These are phyloP conservation scores for Homarus americanus DNA, from an alignment of 1,140 invertebrate genomes.

Conservation along the genomic window DNA sequence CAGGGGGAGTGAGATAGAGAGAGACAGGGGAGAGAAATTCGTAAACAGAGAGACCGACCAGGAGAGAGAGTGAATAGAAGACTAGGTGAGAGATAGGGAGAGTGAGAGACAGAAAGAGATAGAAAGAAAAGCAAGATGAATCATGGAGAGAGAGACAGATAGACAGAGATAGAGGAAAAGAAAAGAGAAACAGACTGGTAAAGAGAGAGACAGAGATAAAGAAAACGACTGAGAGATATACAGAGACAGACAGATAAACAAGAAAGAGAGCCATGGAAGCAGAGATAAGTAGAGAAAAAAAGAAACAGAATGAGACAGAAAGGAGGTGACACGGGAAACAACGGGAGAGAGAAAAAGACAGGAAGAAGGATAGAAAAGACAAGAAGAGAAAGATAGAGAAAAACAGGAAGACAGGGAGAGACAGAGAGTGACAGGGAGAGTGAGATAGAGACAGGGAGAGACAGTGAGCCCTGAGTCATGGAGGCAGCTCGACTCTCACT, in stretches of 20 bases:
- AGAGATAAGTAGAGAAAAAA: not conserved
- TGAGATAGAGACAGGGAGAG: conserved; percentile 4
- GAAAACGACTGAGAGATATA: not conserved
- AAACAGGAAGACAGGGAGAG: not conserved
- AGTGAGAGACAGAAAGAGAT: not conserved
- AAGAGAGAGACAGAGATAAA: no score
- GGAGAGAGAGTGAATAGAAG: not conserved
- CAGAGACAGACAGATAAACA: not conserved
- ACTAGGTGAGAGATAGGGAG: no score
- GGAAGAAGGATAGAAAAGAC: not conserved
- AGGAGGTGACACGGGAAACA: not conserved
- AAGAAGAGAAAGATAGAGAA: not conserved
- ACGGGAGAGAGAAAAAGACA: not conserved
- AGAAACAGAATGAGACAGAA: not conserved
- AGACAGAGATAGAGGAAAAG: not conserved
- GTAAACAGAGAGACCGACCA: no score
- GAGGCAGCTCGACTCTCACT: not conserved
- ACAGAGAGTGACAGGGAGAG: not conserved
- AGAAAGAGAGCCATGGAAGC: not conserved
- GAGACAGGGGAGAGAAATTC: not conserved
- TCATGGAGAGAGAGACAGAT: not conserved
- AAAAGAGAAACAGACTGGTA: not conserved
- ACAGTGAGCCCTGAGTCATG: not conserved
- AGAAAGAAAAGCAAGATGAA: not conserved
- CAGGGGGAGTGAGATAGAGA: not conserved